These are phyloP conservation scores for Gallinago paraguaiae DNA, from an alignment of 2,113 vertebrate genomes.

Conservation along the genomic window DNA sequence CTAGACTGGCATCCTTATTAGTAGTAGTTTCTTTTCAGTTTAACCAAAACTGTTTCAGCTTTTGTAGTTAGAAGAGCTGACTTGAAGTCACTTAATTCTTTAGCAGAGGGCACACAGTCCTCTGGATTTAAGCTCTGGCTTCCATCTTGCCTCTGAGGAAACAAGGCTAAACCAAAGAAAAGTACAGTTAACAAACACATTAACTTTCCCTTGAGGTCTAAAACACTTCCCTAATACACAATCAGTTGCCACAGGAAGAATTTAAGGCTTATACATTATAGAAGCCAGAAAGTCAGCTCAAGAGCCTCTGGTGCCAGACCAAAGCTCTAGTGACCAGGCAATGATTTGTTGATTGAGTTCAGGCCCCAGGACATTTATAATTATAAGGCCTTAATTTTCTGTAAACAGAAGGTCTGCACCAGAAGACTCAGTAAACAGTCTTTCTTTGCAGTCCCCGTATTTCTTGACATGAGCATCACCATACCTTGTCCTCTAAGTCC, in stretches of 20 bases:
- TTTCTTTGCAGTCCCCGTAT: not conserved
- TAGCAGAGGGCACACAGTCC: not conserved
- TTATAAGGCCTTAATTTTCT: not conserved
- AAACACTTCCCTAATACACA: not conserved
- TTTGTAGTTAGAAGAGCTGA: not conserved
- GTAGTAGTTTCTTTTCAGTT: not conserved
- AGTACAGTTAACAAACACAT: not conserved
- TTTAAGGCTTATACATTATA: not conserved
- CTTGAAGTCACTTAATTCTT: not conserved
- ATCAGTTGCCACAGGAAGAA: not conserved
- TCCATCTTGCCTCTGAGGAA: not conserved
- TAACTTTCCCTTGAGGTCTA: not conserved
- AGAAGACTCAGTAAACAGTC: not conserved
- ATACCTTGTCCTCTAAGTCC: not conserved
- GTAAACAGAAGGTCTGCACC: not conserved
- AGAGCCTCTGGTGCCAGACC: not conserved
- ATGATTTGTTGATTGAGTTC: not conserved
- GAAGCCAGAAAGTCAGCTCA: not conserved
- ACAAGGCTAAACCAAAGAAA: not conserved
- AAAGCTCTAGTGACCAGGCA: not conserved
- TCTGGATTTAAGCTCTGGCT: not conserved
- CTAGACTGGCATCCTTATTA: slow-evolving; percentile 7
- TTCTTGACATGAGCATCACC: not conserved
- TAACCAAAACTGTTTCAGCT: slow-evolving; percentile 12
- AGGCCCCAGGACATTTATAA: not conserved